These are phyloP conservation scores for Plebejus argus DNA, from an alignment of 2,888 invertebrate genomes.

Conservation along the genomic window DNA sequence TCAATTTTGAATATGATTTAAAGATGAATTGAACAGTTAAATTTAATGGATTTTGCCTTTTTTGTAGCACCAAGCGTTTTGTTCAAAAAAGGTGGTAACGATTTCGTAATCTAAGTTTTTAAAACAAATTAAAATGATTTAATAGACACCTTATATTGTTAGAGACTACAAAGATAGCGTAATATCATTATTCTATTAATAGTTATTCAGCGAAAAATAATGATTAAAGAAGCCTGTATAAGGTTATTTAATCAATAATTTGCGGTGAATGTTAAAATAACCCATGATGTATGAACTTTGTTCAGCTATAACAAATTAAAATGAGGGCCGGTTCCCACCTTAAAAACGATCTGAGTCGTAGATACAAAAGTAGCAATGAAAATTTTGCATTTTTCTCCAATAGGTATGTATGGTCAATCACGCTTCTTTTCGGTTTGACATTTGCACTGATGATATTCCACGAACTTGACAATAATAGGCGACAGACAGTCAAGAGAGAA, in stretches of 20 bases:
- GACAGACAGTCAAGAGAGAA: conserved; percentile 11
- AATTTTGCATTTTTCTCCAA: too few relatives aligned
- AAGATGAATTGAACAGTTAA: conserved; percentile 18
- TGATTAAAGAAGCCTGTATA: too few relatives aligned
- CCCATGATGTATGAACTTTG: too few relatives aligned
- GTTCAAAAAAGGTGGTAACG: conserved; percentile 7
- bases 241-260: too few relatives aligned
- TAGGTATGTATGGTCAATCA: too few relatives aligned
- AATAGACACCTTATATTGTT: neutral
- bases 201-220: neutral
- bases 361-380: too few relatives aligned
- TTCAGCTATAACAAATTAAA: too few relatives aligned
- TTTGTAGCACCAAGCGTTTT: conserved; percentile 19
- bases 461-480: neutral
- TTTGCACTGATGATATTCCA: neutral
- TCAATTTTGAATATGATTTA: neutral
- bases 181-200: neutral
- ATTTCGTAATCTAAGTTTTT: conserved; percentile 13
- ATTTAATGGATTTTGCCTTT: conserved; percentile 24
- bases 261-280: too few relatives aligned
- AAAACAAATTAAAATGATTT: neutral
- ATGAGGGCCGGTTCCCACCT: too few relatives aligned
- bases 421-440: too few relatives aligned
- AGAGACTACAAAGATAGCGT: neutral
- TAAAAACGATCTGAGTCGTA: too few relatives aligned